Evolutionary conservation across 2,113 vertebrate genomes (phyloP).

Genomic region (Nannospalax galili): DNA sequence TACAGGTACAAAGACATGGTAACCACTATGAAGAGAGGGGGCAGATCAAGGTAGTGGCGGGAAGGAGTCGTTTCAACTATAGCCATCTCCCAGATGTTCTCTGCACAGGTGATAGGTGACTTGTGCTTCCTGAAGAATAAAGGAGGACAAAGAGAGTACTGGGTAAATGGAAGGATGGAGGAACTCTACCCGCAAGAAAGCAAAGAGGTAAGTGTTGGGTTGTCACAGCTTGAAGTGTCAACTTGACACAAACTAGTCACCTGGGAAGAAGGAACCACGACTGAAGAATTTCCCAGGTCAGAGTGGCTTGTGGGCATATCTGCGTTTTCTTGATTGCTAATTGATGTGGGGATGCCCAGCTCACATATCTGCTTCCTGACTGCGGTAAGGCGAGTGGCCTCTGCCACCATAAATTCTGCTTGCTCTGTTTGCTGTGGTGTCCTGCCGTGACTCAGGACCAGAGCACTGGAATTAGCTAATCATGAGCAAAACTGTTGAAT

Average conservation of each 20-base stretch:
- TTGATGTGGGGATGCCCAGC: too few species aligned
- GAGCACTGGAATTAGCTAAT: background rate
- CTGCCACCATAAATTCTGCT: background rate
- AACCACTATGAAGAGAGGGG: too few species aligned
- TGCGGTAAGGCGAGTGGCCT: too few species aligned
- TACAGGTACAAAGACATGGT: fast-evolving
- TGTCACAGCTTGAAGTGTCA: too few species aligned
- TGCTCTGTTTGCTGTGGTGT: too few species aligned
- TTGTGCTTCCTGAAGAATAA: background rate
- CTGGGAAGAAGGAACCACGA: too few species aligned
- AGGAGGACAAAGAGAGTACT: fast-evolving
- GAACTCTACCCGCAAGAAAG: background rate
- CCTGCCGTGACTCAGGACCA: background rate
- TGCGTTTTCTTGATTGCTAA: too few species aligned
- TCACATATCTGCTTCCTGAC: background rate
- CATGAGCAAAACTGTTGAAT: background rate
- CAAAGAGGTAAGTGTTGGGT: background rate
- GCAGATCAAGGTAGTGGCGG: fast-evolving
- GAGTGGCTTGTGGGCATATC: too few species aligned
- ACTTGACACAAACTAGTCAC: too few species aligned
- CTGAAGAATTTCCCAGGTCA: too few species aligned
- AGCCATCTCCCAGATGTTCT: fast-evolving
- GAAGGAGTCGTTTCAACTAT: fast-evolving
- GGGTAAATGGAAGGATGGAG: background rate
- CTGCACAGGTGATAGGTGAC: too few species aligned